Evolutionary conservation across 92 coral and sea anemone species (phyloP).

Genomic region (Parazoanthus swiftii): DNA sequence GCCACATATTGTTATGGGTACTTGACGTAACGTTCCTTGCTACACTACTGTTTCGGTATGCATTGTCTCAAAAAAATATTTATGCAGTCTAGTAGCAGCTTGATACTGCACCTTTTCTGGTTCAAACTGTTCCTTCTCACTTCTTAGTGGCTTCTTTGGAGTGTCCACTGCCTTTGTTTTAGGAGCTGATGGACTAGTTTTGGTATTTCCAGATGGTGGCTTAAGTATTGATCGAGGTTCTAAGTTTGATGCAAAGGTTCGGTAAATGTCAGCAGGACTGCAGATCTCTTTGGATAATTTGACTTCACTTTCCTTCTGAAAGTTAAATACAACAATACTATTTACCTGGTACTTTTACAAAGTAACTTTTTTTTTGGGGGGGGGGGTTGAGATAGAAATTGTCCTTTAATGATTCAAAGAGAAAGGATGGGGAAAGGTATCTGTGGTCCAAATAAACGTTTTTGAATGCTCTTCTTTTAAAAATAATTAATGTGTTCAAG

Average conservation of each 20-base stretch:
- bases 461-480: too few species aligned
- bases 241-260: conserved; percentile 44
- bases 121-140: conserved; percentile 4
- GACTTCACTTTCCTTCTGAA: background rate
- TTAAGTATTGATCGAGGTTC: conserved; percentile 71
- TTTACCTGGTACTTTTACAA: too few species aligned
- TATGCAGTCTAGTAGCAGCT: background rate
- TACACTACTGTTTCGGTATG: background rate
- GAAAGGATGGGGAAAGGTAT: too few species aligned
- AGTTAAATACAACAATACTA: background rate
- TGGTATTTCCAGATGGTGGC: conserved; percentile 48
- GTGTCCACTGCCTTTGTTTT: background rate
- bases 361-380: too few species aligned
- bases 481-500: too few species aligned
- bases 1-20: background rate
- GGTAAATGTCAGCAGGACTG: conserved; percentile 81
- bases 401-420: too few species aligned
- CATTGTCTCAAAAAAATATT: too few species aligned
- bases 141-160: background rate
- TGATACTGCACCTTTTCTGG: conserved; percentile 4
- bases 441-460: too few species aligned
- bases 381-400: background rate
- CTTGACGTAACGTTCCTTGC: background rate
- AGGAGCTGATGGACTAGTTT: background rate
- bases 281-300: conserved; percentile 20